Evolutionary conservation across 2,113 vertebrate species (phyloP).

Genomic region (Anoura caudifer): DNA sequence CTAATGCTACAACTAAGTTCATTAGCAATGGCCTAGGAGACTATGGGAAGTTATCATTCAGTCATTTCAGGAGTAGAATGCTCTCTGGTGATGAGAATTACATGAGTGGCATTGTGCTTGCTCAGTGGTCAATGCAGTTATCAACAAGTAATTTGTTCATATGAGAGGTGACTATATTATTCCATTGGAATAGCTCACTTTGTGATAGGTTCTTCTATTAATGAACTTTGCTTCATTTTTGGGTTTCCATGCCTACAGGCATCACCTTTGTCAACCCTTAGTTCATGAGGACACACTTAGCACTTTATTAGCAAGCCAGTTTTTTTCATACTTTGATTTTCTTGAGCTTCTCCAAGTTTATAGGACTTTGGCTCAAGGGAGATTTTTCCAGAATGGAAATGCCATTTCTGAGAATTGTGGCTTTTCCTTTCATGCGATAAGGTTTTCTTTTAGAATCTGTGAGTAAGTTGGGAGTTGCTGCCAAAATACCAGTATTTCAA

Average conservation of each 20-base stretch:
- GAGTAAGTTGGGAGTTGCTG: background rate
- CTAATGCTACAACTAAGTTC: background rate
- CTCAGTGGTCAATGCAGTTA: background rate
- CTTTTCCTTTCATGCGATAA: background rate
- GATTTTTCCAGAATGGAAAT: background rate
- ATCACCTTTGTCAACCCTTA: no score
- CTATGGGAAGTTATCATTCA: background rate
- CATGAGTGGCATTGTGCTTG: background rate
- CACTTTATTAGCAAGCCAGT: no score
- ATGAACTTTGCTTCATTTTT: no score
- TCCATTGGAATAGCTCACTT: no score
- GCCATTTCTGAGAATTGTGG: background rate
- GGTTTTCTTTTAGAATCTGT: background rate
- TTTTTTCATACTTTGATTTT: no score
- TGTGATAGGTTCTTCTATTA: no score
- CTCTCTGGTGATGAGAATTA: background rate
- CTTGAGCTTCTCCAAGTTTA: no score
- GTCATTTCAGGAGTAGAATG: background rate
- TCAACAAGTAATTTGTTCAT: background rate
- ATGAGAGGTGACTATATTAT: background rate
- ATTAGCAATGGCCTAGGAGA: background rate
- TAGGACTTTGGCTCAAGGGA: background rate
- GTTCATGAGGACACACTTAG: no score
- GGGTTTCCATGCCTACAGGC: no score
- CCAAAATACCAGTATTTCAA: background rate